These are phyloP conservation scores for Gila orcuttii DNA, from an alignment of 2,113 vertebrate species.

Conservation along the genomic window DNA sequence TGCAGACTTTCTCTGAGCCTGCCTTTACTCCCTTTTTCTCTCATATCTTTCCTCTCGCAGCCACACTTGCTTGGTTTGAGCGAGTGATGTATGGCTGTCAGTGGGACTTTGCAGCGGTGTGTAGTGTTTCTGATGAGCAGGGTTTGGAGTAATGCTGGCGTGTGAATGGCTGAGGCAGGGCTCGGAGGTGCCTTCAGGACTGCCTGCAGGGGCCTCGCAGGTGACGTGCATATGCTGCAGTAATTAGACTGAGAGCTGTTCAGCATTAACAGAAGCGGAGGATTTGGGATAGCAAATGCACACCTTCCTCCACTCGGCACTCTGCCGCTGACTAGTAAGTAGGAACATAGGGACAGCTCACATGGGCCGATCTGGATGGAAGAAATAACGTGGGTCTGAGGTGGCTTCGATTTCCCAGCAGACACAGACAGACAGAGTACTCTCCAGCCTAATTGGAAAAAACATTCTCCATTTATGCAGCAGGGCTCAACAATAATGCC, in stretches of 20 bases:
- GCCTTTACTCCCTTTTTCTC: slow-evolving; percentile 6
- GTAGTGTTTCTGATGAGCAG: slow-evolving; percentile 38
- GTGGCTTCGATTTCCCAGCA: slow-evolving; percentile 44
- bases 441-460: slow-evolving; percentile 40
- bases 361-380: slow-evolving; percentile 55
- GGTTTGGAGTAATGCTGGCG: slow-evolving; percentile 33
- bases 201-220: slow-evolving; percentile 59
- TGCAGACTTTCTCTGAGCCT: slow-evolving; percentile 4
- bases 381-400: slow-evolving; percentile 32
- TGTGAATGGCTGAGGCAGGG: slow-evolving; percentile 42
- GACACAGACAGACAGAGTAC: background rate
- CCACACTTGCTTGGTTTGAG: slow-evolving; percentile 15
- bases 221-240: slow-evolving; percentile 68
- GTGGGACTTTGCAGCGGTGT: slow-evolving; percentile 15
- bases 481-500: background rate
- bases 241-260: slow-evolving; percentile 69
- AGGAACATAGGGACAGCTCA: slow-evolving; percentile 54
- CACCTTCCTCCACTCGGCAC: slow-evolving; percentile 43
- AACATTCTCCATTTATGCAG: background rate
- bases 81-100: slow-evolving; percentile 33
- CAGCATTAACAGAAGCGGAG: slow-evolving; percentile 61
- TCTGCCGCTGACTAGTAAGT: slow-evolving; percentile 60
- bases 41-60: slow-evolving; percentile 16
- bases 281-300: slow-evolving; percentile 34
- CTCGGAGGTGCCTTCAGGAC: slow-evolving; percentile 45